These are phyloP conservation scores for Melanostigma gelatinosum DNA, from an alignment of 2,113 vertebrate species.

Conservation along the genomic window DNA sequence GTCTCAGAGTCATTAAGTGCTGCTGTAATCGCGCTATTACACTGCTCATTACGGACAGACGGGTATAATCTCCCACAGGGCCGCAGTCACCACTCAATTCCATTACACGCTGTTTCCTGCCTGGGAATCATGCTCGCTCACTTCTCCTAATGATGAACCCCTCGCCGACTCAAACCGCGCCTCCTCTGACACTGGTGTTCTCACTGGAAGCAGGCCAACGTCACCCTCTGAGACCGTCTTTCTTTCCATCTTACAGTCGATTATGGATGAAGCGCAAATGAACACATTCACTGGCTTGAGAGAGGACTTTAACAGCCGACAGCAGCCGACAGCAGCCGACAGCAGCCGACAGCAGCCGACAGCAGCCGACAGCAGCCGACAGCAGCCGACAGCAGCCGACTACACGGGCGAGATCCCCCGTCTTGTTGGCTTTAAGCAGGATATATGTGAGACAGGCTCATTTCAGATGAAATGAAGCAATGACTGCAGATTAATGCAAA, in stretches of 20 bases:
- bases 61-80: conserved; percentile 76
- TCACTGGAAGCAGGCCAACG: conserved; percentile 61
- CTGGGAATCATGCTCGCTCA: conserved; percentile 61
- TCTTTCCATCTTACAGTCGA: conserved; percentile 59
- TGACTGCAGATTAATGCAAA: conserved; percentile 29
- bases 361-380: conserved; percentile 32
- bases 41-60: conserved; percentile 78
- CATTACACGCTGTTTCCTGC: conserved; percentile 71
- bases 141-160: conserved; percentile 62
- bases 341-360: conserved; percentile 34
- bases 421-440: conserved; percentile 48
- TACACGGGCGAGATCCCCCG: conserved; percentile 26
- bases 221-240: conserved; percentile 54
- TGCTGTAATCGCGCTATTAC: conserved; percentile 78
- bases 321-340: conserved; percentile 38
- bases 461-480: conserved; percentile 34
- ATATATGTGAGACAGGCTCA: conserved; percentile 39
- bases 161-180: conserved; percentile 58
- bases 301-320: conserved; percentile 49
- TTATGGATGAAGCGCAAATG: conserved; percentile 63
- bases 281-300: conserved; percentile 51
- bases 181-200: conserved; percentile 58
- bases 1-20: conserved; percentile 77
- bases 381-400: conserved; percentile 1
- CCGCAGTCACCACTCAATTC: conserved; percentile 69